Evolutionary conservation across 1,140 invertebrate genomes (phyloP), one percentile per base, ranked within the genome.

Genomic region (Drosophila persimilis): DNA sequence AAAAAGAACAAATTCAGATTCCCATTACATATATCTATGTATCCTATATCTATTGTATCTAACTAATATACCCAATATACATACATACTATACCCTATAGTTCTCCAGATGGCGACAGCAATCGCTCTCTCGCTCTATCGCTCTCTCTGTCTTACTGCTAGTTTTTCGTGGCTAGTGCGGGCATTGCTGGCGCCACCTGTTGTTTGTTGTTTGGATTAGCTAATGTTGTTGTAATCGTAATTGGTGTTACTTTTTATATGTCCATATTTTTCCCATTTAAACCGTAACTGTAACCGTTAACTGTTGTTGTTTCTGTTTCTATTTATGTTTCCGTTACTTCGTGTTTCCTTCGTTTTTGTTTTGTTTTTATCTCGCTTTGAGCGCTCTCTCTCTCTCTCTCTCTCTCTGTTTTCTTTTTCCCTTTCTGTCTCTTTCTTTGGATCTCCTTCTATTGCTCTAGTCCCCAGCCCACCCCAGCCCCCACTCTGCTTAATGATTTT

Each of bases 21-120:
- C 71, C 71, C 65, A 74, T 65, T 74, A 58, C 54, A 74, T 74
- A 74, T 74, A 74, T 74, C 71, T 74, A 74, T 74, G 71, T 74
- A 74, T 74, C 53, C 72, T 70, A 70, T 69, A 69, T 69, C 63
- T 69, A 69, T 24, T 69, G 65, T 69, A 67, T 57, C 65, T 69
- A 69, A 69, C 35, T 56, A 31, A 35, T 39, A 63, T 17, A 11
- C 48, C 70, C 26, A 5, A 44, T 35, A 20, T 20, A 15, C n/a
- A 15, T 15, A 15, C 0, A 31, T 39, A 15, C 45, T 31, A 35
- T 9, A 39, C 35, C 35, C 11, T 9, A 35, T 13, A 39, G 35
- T 13, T 39, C 3, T 35, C 9, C 31, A 11, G 31, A 35, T 39
- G 35, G 35, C 3, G 35, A 39, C 35, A 39, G 35, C 35, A 39